A percentile compares a stretch with the other conserved stretches of the same genome.
Evolutionary conservation across 2,113 vertebrate species (phyloP).

Genomic region (Epinephelus moara): DNA sequence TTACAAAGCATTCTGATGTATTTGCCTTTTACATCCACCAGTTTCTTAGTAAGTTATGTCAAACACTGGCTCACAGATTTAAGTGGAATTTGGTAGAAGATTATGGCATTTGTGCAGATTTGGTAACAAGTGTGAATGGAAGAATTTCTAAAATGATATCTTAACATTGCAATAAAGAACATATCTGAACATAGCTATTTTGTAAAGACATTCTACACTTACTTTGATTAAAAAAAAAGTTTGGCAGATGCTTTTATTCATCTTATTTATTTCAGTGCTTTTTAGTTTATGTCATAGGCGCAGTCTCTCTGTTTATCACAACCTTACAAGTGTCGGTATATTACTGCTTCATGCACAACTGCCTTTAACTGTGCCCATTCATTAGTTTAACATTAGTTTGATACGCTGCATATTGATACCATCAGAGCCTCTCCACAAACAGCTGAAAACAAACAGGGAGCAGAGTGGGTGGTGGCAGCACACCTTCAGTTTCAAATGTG

Average conservation of each 20-base stretch:
- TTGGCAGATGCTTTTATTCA: neutral
- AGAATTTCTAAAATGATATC: neutral
- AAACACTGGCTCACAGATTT: neutral
- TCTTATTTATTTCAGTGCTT: neutral
- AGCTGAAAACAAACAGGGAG: slow-evolving; percentile 50
- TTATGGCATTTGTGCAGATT: neutral
- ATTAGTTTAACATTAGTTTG: neutral
- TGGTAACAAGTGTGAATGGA: neutral
- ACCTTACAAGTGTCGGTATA: neutral
- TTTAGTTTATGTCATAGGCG: neutral
- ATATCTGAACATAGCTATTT: neutral
- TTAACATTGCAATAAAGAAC: neutral
- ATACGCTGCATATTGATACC: slow-evolving; percentile 29
- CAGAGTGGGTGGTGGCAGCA: slow-evolving; percentile 64
- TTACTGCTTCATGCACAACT: neutral
- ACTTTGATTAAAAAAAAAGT: neutral
- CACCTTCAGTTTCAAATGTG: slow-evolving; percentile 78
- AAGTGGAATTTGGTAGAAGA: neutral
- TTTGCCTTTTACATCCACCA: neutral
- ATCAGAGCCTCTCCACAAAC: slow-evolving; percentile 39
- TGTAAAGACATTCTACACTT: neutral
- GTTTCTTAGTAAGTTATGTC: neutral
- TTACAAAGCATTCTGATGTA: neutral
- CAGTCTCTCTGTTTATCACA: neutral
- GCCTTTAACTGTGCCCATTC: neutral